Evolutionary conservation across 1,140 invertebrate genomes (phyloP), one percentile per base, ranked within the genome.

Genomic region (Apis cerana): DNA sequence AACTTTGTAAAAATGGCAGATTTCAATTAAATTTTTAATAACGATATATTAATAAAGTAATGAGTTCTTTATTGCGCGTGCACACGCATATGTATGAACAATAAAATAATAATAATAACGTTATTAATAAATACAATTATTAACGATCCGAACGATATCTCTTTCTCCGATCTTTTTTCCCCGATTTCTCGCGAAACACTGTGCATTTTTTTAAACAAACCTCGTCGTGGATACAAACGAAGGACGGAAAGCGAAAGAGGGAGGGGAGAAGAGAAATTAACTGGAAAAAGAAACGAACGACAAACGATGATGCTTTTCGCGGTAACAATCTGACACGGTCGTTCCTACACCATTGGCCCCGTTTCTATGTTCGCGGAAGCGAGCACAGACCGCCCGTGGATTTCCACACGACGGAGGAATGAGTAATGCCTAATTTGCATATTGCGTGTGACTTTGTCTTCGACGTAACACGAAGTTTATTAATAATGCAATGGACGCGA

Each of bases 351-450:
- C 77, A 61, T 27, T 43, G 59, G 23, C 82, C 72, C 64, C 48
- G 13, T 72, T 86, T 84, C 78, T n/a, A 62, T 21, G 23, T 48
- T 61, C 56, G 59, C 27, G 69, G 48, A 79, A 72, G 48, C 75
- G 64, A 50, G 23, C 70, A 75, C 74, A 62, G 72, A 27, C 84
- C 65, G 59, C 75, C 76, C 84, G 62, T 54, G 70, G 68, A 86
- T 87, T 87, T 87, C 82, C 80, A 88, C 72, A 80, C 85, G 68
- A 21, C 71, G 54, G 23, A 62, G 80, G 85, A 90, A 90, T 91
- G 84, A 86, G 77, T 89, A 91, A 91, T 89, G 85, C 64, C 87
- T 87, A 82, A 89, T 91, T 90, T 90, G 85, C 90, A 91, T 90
- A 89, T 91, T 86, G 87, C 88, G 85, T 90, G 90, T 86, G 82